Base-by-base conservation (phyloP, 2,888 invertebrate genomes). In the Portevinia maculata region DNA sequence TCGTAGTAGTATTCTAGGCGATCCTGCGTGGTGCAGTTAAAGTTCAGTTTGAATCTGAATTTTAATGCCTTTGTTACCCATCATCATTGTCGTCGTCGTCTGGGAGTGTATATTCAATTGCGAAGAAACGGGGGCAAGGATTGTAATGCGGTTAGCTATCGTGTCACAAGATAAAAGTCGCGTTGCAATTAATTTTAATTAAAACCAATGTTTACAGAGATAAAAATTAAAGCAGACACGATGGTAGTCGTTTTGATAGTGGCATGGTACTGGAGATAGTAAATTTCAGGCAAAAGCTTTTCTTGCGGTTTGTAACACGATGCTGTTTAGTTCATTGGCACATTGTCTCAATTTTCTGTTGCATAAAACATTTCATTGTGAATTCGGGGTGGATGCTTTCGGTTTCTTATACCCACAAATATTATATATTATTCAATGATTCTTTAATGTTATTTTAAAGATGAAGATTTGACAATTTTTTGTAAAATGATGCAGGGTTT, bases 211-310 rank as follows among this genome's bases (percentile, higher is more conserved):
- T 83, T 78, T 78, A 76, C 76, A 67, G 52, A 83, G 53, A 65
- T 76, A 76, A 64, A 65, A 83, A 60, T 64, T 83, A 52, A 76
- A 37, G 48, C 65, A 60, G 71, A 71, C 60, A 48, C 48, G 24
- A 37, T 21, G 52, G n/a, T 78, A 84, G 67, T 78, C 86, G 85
- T 85, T 53, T 52, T 44, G 55, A 37, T 53, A 30, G 46, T 9
- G 15, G 24, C 13, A 8, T 28, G 13, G 9, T 21, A 0, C 17
- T 9, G 55, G n/a, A 44, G 48, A 74, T 70, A 59, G 65, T 79
- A 84, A 76, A 19, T 8, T 46, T 85, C 84, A 85, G 87, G 85
- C 84, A 85, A 86, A 85, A 86, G 85, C 85, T 85, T 84, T 84
- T 81, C 75, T n/a, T 73, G 67, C 81, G 67, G 76, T 59, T 52